Conservation (phyloP, 1,140 invertebrate species). For the Tetramorium simillimum region DNA sequence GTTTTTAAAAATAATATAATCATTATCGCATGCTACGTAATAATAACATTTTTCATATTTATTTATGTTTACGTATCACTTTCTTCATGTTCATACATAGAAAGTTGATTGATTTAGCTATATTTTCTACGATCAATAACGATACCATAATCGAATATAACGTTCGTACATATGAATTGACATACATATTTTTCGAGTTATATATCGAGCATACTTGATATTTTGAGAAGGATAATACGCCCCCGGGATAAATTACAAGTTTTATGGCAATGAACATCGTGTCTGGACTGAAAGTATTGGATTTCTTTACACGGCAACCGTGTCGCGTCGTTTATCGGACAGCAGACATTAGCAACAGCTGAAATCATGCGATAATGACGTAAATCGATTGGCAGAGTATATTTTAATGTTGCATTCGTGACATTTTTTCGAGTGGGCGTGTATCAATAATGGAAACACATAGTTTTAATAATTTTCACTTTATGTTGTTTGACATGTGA, state of each 20-base stretch:
- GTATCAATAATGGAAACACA: neutral
- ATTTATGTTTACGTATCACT: neutral
- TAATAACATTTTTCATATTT: neutral
- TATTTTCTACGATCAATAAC: neutral
- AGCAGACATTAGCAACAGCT: conserved; percentile 36
- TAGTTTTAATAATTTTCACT: neutral
- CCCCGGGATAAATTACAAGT: conserved; percentile 55
- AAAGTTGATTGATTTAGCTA: neutral
- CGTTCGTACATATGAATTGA: neutral
- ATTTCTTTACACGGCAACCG: conserved; percentile 3
- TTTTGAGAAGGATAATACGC: conserved; percentile 28
- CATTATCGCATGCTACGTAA: neutral
- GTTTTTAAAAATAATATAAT: neutral
- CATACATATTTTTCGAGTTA: neutral
- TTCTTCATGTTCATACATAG: neutral
- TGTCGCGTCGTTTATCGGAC: conserved; percentile 36
- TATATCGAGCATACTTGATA: conserved; percentile 13
- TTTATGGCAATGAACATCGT: conserved; percentile 29
- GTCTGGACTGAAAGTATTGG: conserved; percentile 37
- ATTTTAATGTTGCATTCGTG: conserved; percentile 1
- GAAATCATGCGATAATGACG: conserved; percentile 30
- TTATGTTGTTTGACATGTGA: neutral
- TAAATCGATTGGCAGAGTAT: neutral
- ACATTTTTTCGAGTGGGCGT: neutral
- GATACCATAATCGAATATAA: neutral